Base-by-base conservation (phyloP, 1,140 invertebrate species). In the Hermetia illucens region DNA sequence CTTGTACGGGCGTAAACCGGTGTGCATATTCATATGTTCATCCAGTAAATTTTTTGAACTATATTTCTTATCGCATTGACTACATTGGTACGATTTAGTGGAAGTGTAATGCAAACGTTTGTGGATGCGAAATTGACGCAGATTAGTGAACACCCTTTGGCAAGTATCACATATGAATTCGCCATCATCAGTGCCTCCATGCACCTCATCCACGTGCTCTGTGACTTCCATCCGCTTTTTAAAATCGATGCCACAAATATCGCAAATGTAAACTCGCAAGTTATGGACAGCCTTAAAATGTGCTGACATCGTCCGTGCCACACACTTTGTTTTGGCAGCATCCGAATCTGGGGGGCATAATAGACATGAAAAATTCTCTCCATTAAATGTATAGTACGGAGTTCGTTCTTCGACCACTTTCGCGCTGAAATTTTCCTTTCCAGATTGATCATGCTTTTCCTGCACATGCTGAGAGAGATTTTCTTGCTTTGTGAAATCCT, bases 1-100 rank as follows among this genome's bases (percentile, higher is more conserved):
- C 2, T 65, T 51, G 53, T 82, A 77, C 0, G 81, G 79, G 4
- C 79, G 58, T 21, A 65, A 47, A 0, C 79, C 80, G 2, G 66
- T 75, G 49, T 83, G 81, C 1, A 67, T 71, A 51, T 82, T 80
- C 34, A 69, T 71, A 44, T 84, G 81, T 51, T 81, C 80, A 22
- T 73, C 67, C 8, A 83, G 58, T 37, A 81, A 53, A 49, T 75
- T 72, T 25, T 70, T 69, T 0, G 75, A 78, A 41, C 72, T 76
- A 47, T 74, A 78, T 57, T 60, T 65, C 51, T 77, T 77, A 1
- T 69, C 69, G 49, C 80, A 82, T 2, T 67, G 61, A 2, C 65
- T 64, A 48, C 78, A 82, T 5, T 65, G 54, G 66, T 75, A 76
- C 2, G 70, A 64, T 49, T 79, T 80, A 3, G 60, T 54, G 51